Conservation (phyloP, 2,888 invertebrate species). For the Liodrosophila aerea region DNA sequence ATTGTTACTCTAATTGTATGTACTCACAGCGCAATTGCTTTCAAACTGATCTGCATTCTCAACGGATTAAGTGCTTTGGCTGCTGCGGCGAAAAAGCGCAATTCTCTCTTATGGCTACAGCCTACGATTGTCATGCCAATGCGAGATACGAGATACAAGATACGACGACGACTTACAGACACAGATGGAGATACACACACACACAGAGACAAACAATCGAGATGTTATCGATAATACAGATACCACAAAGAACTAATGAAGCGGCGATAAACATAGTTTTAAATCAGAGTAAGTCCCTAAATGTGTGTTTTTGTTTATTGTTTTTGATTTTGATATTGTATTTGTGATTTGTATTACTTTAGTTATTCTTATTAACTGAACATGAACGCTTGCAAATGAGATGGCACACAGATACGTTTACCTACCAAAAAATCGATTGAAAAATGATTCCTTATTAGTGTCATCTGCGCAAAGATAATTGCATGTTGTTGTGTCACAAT, state of each 20-base stretch:
- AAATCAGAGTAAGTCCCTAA: background rate
- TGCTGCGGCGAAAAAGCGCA: constrained; percentile 74
- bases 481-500: constrained; percentile 28
- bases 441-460: constrained; percentile 71
- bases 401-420: constrained; percentile 36
- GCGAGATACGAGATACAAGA: constrained; percentile 16
- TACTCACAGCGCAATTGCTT: constrained; percentile 1
- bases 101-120: constrained; percentile 25
- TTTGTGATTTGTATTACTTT: constrained; percentile 9
- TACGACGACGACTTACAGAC: too few relatives aligned
- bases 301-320: background rate
- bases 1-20: constrained; percentile 7
- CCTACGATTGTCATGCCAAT: constrained; percentile 38
- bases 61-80: constrained; percentile 34
- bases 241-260: too few relatives aligned
- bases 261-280: background rate
- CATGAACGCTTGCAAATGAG: constrained; percentile 51
- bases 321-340: background rate
- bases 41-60: constrained; percentile 7
- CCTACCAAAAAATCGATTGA: constrained; percentile 73
- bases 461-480: constrained; percentile 66
- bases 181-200: too few relatives aligned
- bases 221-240: too few relatives aligned
- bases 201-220: too few relatives aligned
- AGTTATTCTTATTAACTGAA: constrained; percentile 62